A percentile compares a stretch with the other conserved stretches of the same genome.
phyloP scores from a whole-genome alignment of 1,140 invertebrate species.

The Cyrtorhinus lividipennis region DNA sequence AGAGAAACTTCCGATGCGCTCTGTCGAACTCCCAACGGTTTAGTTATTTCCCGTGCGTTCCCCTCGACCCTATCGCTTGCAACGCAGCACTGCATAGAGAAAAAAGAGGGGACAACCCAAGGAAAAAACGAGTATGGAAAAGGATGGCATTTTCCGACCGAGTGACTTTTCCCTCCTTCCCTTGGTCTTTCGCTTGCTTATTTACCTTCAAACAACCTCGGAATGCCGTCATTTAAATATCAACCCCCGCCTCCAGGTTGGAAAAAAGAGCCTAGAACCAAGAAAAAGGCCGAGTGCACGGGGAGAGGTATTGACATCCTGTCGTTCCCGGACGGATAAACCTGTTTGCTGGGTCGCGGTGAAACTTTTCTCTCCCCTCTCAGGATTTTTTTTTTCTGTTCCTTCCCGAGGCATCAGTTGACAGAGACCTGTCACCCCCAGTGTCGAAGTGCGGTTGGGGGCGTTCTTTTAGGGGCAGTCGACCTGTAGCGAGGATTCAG shows the following conservation, averaged over 20 bases:
- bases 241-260: neutral
- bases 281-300: neutral
- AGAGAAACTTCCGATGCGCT: no score
- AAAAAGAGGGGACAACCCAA: neutral
- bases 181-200: no score
- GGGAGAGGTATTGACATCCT: conserved; percentile 3
- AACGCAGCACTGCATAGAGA: neutral
- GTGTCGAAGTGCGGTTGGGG: neutral
- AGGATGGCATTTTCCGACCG: neutral
- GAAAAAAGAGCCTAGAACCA: neutral
- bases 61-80: no score
- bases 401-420: neutral
- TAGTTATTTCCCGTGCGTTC: no score
- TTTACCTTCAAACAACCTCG: neutral
- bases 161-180: neutral
- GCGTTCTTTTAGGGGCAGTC: neutral
- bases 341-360: conserved; percentile 1
- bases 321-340: conserved; percentile 6
- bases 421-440: neutral
- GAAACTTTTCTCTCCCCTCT: neutral
- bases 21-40: no score
- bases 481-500: no score
- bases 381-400: neutral
- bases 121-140: neutral
- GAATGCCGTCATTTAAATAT: conserved; percentile 5